Conservation (phyloP, 2,797 vertebrate genomes). For the Periparus ater region DNA sequence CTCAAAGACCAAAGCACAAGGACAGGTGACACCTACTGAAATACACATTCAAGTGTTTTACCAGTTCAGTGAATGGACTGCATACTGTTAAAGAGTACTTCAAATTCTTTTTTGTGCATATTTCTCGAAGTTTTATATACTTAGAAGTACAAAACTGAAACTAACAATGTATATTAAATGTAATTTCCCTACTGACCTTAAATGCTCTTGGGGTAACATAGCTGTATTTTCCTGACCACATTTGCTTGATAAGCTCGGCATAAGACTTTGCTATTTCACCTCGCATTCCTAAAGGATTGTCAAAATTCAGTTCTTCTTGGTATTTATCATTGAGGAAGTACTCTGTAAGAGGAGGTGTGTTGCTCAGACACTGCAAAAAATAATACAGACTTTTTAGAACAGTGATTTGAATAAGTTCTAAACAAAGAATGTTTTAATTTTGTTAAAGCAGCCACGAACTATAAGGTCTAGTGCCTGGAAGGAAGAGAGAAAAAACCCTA, state of each 20-base stretch:
- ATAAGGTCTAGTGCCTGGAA: not conserved
- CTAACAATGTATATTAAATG: not conserved
- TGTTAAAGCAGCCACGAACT: not conserved
- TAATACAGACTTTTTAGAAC: constrained; percentile 30
- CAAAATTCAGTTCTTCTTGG: constrained; percentile 93
- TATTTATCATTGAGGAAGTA: constrained; percentile 98
- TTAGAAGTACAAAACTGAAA: not conserved
- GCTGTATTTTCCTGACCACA: constrained; percentile 97
- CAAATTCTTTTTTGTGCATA: not conserved
- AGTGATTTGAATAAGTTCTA: not conserved
- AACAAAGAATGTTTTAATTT: not conserved
- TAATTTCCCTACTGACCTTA: constrained; percentile 83
- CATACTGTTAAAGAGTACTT: not conserved
- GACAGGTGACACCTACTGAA: not conserved
- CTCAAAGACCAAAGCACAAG: not conserved
- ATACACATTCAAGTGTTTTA: not conserved
- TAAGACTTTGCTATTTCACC: constrained; percentile 97
- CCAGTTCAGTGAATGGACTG: not conserved
- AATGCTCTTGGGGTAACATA: constrained; percentile 96
- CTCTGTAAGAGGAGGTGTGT: constrained; percentile 93
- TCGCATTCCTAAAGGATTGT: constrained; percentile 98
- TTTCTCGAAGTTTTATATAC: not conserved
- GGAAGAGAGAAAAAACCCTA: not conserved
- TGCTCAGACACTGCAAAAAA: constrained; percentile 92
- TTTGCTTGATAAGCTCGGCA: constrained; percentile 93